Evolutionary conservation across 2,888 invertebrate species (phyloP), one percentile per base, ranked within the genome.

Genomic region (Noctua comes): DNA sequence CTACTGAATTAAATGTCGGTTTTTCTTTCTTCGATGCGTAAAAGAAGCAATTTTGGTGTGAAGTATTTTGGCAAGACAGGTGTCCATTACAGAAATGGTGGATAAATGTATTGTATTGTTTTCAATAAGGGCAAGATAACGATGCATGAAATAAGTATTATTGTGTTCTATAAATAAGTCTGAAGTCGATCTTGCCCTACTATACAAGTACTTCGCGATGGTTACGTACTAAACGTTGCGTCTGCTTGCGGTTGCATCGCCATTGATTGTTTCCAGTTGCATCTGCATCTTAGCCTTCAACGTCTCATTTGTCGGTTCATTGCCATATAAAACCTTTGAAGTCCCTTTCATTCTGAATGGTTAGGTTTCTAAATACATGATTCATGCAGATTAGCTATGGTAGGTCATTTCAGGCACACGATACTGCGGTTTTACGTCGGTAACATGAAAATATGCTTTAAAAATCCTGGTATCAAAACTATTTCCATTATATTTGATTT

Each of bases 201-300:
- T 84, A 72, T 77, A 81, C 69, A 77, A 80, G 82, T 88, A 27
- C 54, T 71, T 79, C 68, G 71, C 74, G 62, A 73, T 77, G 51
- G 77, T 74, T 85, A 84, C 27, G 59, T 68, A 86, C 84, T 83
- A 84, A 88, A 86, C 83, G 88, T 90, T 92, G 92, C 90, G 88
- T 89, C 84, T 64, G 48, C 31, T 54, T 94, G 95, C 92, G 95
- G 94, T 94, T 89, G 88, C 88, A 85, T 86, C 91, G 91, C 89
- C 94, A 93, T 92, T 94, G 92, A 94, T 93, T 90, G 90, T 92
- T 91, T 88, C 91, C 86, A 86, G 89, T 90, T 91, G 90, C 92
- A 88, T 88, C 86, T 91, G 90, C 92, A 88, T 87, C 86, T 86
- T 88, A 91, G 87, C 93, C 94, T 94, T 93, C 92, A 90, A 84